Base-by-base conservation (phyloP, 2,113 vertebrate genomes). In the Pseudorasbora parva region DNA sequence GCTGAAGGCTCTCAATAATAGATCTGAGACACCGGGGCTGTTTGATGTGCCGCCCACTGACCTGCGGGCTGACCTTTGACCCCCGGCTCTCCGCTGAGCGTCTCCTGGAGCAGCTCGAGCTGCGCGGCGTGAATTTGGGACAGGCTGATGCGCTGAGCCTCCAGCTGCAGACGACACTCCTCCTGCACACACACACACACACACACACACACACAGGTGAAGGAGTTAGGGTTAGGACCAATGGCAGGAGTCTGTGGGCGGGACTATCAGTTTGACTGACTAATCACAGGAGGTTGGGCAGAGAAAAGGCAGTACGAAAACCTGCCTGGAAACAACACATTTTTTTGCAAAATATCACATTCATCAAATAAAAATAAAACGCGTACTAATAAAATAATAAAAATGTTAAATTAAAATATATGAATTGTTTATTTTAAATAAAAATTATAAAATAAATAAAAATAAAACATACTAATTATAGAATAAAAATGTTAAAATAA, bases 71-170 rank as follows among this genome's bases (percentile, higher is more conserved):
- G 74, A 97, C 96, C 95, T 89, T 93, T 96, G 47, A 66, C 84
- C 4, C 82, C 84, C 57, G 90, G 86, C 64, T 95, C 86, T 68
- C 94, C 91, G 80, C 93, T 93, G 80, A 95, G 90, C 84, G n/a
- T 92, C 83, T 95, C 94, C 78, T 89, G 85, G 51, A 95, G 87
- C 82, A 98, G 94, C 90, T 98, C 96, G 27, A 98, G 89, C 30
- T 98, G 95, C 79, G 97, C 95, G 4, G 96, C 95, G 49, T 97
- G 95, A 89, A 99, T 96, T 92, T 99, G 93, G 87, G 96, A 95
- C 0, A 98, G 93, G 86, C 97, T 98, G 92, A 99, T 93, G 54
- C 94, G 94, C 71, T 97, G 97, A 21, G 97, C 97, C 92, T 97
- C 97, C 94, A 98, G 92, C 86, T 96, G 96, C 21, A 99, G 93